Evolutionary conservation across 1,140 invertebrate genomes (phyloP).

Genomic region (Drosophila grimshawi): DNA sequence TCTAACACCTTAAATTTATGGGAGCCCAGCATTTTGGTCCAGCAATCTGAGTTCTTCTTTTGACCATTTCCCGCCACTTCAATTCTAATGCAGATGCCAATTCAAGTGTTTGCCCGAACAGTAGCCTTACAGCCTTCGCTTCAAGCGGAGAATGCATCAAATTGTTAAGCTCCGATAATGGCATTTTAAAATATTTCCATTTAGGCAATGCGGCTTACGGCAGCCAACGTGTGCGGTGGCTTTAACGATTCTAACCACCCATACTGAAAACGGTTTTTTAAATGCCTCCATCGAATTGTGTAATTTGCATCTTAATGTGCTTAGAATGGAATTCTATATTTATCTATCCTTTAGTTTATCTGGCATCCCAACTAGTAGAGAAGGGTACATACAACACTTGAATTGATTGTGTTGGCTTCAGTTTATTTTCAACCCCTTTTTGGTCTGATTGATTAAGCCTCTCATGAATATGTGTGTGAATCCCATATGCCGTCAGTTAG

Average conservation of each 20-base stretch:
- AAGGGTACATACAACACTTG: background rate
- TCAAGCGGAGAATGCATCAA: conserved; percentile 56
- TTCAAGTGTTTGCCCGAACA: conserved; percentile 41
- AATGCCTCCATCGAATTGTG: conserved; percentile 34
- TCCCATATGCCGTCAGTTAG: conserved; percentile 14
- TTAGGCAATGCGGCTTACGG: conserved; percentile 40
- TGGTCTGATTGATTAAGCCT: background rate
- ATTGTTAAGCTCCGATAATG: conserved; percentile 75
- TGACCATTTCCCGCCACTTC: conserved; percentile 49
- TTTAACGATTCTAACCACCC: conserved; percentile 53
- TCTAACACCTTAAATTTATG: conserved; percentile 78
- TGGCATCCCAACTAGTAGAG: too few species aligned
- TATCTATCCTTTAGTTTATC: background rate
- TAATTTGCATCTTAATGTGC: conserved; percentile 59
- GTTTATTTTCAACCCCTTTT: background rate
- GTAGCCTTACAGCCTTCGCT: conserved; percentile 58
- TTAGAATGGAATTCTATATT: background rate
- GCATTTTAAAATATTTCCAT: conserved; percentile 78
- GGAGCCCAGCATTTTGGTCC: conserved; percentile 4
- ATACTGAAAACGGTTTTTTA: conserved; percentile 61
- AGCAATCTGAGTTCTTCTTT: conserved; percentile 20
- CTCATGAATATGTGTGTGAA: background rate
- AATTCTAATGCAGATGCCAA: conserved; percentile 73
- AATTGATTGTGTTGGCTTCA: conserved; percentile 5
- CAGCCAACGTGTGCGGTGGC: conserved; percentile 62